Percentiles rank a stretch among this genome's conserved stretches.
Conservation (phyloP, 2,113 vertebrate genomes). For the Cynocephalus volans region DNA sequence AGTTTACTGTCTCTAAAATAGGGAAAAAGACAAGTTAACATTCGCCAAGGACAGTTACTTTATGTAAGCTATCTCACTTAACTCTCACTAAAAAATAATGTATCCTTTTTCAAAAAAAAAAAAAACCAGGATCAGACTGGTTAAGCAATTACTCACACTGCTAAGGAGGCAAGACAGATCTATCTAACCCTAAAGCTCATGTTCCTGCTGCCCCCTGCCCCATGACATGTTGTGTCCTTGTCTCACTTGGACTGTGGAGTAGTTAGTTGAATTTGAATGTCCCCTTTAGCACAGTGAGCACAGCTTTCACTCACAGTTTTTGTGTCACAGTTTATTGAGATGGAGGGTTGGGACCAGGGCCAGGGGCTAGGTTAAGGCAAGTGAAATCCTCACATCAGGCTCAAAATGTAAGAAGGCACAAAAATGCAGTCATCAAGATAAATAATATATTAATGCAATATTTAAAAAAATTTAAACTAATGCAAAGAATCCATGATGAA, state of each 20-base stretch:
- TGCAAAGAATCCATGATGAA: neutral
- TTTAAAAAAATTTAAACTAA: constrained; percentile 44
- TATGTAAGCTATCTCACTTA: neutral
- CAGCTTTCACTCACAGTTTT: neutral
- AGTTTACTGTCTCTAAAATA: neutral
- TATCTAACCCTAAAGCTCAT: neutral
- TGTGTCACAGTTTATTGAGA: neutral
- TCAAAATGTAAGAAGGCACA: neutral
- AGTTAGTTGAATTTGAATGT: neutral
- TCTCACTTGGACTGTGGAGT: neutral
- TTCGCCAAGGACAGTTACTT: neutral
- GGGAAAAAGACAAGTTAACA: neutral
- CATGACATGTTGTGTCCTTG: neutral
- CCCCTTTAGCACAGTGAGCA: neutral
- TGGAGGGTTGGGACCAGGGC: neutral
- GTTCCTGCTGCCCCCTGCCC: accelerated
- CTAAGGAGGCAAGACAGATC: neutral
- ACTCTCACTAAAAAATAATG: neutral
- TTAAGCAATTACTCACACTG: neutral
- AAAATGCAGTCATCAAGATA: neutral
- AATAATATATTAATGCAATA: neutral
- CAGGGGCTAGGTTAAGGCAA: neutral
- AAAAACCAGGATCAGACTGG: neutral
- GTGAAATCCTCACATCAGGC: neutral
- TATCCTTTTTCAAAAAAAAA: neutral